These are phyloP conservation scores for Toxotes jaculatrix DNA, from an alignment of 2,113 vertebrate species.

Conservation along the genomic window DNA sequence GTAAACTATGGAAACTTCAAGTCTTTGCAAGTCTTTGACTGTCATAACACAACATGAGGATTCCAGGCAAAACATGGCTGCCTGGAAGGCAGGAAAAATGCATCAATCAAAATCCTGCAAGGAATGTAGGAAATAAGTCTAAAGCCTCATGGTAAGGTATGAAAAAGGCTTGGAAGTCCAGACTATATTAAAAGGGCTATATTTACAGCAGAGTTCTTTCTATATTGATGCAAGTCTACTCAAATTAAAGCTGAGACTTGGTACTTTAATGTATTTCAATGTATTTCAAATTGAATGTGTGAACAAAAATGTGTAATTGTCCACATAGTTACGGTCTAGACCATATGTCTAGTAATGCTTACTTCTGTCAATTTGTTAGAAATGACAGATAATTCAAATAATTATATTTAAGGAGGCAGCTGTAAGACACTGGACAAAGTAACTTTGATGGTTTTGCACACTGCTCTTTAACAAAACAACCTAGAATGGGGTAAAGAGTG, in stretches of 20 bases:
- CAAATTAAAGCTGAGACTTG: too few relatives aligned
- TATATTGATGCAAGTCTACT: background rate
- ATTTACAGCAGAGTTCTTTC: background rate
- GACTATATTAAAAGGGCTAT: background rate
- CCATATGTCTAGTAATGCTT: too few relatives aligned
- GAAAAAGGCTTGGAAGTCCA: background rate
- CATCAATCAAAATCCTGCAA: background rate
- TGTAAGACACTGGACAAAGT: background rate
- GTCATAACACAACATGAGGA: background rate
- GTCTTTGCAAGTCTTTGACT: background rate
- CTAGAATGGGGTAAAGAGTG: background rate
- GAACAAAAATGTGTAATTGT: background rate
- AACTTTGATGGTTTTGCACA: background rate
- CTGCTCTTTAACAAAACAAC: background rate
- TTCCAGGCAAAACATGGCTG: background rate
- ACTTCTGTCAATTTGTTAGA: too few relatives aligned
- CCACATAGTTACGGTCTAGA: background rate
- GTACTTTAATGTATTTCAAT: background rate
- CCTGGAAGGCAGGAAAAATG: background rate
- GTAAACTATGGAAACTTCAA: background rate
- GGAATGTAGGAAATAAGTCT: background rate
- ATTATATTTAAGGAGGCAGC: background rate
- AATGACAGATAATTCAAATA: background rate
- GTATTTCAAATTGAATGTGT: background rate
- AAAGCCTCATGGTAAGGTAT: background rate